Evolutionary conservation across 2,113 vertebrate species (phyloP), one percentile per base, ranked within the genome.

Genomic region (Dromaius novaehollandiae): DNA sequence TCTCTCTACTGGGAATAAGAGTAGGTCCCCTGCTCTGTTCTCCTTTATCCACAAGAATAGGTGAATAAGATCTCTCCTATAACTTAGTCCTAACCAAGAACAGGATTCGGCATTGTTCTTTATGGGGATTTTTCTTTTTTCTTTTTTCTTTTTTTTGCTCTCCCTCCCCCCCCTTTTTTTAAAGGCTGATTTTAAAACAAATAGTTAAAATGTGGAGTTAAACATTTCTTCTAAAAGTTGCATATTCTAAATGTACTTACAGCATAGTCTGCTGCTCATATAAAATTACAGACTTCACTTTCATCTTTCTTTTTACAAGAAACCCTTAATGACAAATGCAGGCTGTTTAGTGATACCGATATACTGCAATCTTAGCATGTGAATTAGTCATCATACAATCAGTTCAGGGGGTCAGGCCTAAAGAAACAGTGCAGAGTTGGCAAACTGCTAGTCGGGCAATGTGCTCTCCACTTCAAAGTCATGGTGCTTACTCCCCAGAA

Each of bases 311-410:
- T 98, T 98, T 98, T 98, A 98, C 98, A 99, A 98, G 98, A 98
- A 98, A 98, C 98, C 97, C 98, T 97, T 99, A 99, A 99, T 99
- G 99, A 99, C 98, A 98, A 99, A 99, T 66, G 98, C 99, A 99
- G 99, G 99, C 98, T 92, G 98, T 97, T 98, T 98, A 98, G 98
- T 98, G 98, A 99, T 98, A 98, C 97, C 93, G 98, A 98, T 98
- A 98, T 97, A 98, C 98, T 98, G 96, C 97, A 96, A 98, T 97
- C 98, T 98, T 98, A 98, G 98, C 98, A 98, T 98, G 95, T 98
- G 98, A 99, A 99, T 98, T 99, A 99, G 98, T 98, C 98, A 99
- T 99, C 98, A 99, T 98, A 97, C 98, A 97, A 98, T 98, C 97
- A 97, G 98, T 98, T 99, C 98, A 99, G 97, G 98, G 96, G 98